Evolutionary conservation across 2,888 invertebrate species (phyloP), one percentile per base, ranked within the genome.

Genomic region (Volucella bombylans): DNA sequence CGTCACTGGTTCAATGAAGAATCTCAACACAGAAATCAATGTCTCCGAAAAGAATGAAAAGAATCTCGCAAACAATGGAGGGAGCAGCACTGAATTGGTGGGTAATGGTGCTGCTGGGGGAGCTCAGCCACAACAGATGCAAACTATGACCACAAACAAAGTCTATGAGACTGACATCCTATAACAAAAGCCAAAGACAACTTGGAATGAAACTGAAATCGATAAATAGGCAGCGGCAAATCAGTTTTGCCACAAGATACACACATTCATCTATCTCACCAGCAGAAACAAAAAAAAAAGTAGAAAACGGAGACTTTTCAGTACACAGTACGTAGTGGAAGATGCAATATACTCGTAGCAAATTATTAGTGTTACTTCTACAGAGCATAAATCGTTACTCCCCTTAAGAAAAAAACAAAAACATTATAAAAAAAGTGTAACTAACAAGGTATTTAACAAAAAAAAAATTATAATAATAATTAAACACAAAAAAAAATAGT

Each of bases 151-250:
- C 81, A 95, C 95, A 64, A 96, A 94, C 90, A 96, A 96, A 92
- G 95, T 97, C 88, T 97, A 97, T 92, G 97, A 97, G 93, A 97
- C 97, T 88, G 97, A 97, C 92, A 97, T 97, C 93, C 96, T 97
- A 94, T 97, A 96, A 96, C 95, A 90, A 87, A 91, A 91, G 88
- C 89, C 89, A 86, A 90, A 90, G 87, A 87, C 89, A 81, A 88
- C 89, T 87, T 92, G 92, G 91, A 90, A 89, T 82, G 91, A 91
- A 89, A 91, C 91, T 6, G 90, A 91, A 87, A 90, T 91, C 82
- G 91, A 90, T 85, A 89, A 61, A 47, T 77, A 85, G 41, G 31
- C 62, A 31, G 31, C 31, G 14, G 12, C 15, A 8, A 76, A 50
- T 39, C 15, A 73, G 31, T 83, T 31, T 31, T 59, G 64, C 39